Percentiles rank a stretch among this genome's conserved stretches.
These are phyloP conservation scores for Ptychochromis oligacanthus DNA, from an alignment of 2,113 vertebrate genomes.

Conservation along the genomic window DNA sequence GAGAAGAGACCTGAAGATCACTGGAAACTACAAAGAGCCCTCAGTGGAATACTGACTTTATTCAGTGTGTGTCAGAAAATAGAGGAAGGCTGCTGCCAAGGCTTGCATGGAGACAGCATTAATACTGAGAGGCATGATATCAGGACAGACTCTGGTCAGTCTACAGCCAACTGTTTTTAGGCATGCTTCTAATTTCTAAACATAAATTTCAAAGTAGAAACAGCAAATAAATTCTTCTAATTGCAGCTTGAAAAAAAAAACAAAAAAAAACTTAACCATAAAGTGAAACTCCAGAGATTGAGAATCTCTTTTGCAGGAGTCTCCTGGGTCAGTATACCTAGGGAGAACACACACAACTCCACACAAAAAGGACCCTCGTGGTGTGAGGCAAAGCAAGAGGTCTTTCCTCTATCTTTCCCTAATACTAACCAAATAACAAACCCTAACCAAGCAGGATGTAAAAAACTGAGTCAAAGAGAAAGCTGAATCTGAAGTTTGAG, in stretches of 20 bases:
- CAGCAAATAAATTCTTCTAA: not conserved
- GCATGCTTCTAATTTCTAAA: accelerated
- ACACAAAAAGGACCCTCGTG: no score
- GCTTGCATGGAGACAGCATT: accelerated
- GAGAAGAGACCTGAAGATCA: not conserved
- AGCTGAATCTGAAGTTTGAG: not conserved
- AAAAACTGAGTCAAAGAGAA: not conserved
- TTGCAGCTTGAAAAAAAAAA: no score
- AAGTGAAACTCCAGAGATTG: no score
- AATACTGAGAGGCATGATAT: no score
- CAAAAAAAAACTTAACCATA: no score
- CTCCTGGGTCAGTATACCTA: not conserved
- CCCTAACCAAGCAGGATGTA: accelerated
- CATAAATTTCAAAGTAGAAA: not conserved
- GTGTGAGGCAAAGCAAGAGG: accelerated
- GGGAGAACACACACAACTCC: not conserved
- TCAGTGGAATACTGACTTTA: accelerated
- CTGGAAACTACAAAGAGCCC: not conserved
- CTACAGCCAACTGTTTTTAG: not conserved
- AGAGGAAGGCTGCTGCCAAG: not conserved
- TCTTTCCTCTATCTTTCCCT: no score
- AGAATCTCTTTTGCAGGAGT: not conserved
- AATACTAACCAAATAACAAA: not conserved
- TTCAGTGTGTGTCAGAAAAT: not conserved
- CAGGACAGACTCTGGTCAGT: not conserved